A percentile compares a stretch with the other conserved stretches of the same genome.
Conservation (phyloP, 2,888 invertebrate species). For the Drosophila hamatofila region DNA sequence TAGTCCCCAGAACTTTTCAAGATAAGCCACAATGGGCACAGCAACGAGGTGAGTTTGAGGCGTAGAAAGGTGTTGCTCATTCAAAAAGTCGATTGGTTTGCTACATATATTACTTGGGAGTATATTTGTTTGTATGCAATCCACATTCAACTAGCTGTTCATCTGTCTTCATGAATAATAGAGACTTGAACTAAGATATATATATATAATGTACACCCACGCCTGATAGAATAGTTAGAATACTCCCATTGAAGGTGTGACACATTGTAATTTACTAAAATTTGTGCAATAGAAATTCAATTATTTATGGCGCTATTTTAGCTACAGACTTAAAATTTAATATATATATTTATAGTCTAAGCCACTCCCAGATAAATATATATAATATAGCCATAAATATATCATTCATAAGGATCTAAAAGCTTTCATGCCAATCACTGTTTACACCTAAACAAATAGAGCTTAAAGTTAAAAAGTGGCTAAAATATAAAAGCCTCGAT, state of each 20-base stretch:
- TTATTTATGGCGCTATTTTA: background rate
- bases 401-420: background rate
- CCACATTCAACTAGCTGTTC: background rate
- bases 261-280: background rate
- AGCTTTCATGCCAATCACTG: background rate
- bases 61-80: background rate
- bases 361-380: background rate
- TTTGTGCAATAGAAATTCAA: background rate
- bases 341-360: background rate
- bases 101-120: background rate
- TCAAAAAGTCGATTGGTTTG: background rate
- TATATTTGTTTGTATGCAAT: background rate
- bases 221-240: background rate
- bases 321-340: background rate
- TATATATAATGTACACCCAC: background rate
- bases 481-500: background rate
- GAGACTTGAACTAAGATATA: background rate
- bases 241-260: background rate
- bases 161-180: background rate
- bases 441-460: background rate
- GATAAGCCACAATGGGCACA: conserved; percentile 35
- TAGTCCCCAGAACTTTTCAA: conserved; percentile 10
- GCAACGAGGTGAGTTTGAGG: conserved; percentile 25
- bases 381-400: background rate
- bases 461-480: background rate